Conservation (phyloP, 2,888 invertebrate species). For the Nebria salina region DNA sequence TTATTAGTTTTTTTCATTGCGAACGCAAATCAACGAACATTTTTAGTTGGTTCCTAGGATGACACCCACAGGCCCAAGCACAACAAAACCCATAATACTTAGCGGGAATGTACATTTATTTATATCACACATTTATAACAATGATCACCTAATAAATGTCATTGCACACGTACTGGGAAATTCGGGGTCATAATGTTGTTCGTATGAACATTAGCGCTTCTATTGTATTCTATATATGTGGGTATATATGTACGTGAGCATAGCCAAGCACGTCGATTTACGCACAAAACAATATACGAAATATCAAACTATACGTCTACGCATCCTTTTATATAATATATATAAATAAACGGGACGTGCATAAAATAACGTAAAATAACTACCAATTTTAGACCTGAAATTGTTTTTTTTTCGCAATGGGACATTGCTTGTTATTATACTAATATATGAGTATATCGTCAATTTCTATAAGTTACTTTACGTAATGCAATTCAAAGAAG, state of each 20-base stretch:
- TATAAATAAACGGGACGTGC: no score
- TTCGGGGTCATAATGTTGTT: conserved; percentile 17
- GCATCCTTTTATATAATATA: no score
- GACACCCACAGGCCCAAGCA: neutral
- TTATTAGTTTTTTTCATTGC: neutral
- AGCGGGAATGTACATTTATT: conserved; percentile 23
- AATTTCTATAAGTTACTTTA: no score
- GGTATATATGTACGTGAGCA: neutral
- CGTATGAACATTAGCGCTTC: conserved; percentile 12
- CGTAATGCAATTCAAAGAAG: no score
- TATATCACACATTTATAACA: conserved; percentile 30
- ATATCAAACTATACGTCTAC: no score
- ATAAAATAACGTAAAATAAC: no score
- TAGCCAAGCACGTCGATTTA: neutral
- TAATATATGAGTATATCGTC: no score
- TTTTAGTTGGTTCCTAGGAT: neutral
- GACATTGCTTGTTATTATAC: no score
- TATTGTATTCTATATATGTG: conserved; percentile 8
- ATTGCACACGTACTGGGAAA: conserved; percentile 5
- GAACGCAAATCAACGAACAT: neutral
- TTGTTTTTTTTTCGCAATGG: no score
- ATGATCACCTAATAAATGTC: conserved; percentile 34
- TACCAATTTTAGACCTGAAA: no score
- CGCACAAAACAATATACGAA: conserved; percentile 9
- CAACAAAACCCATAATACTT: neutral